phyloP scores from a whole-genome alignment of 2,113 vertebrate genomes.

The Lonchura striata region DNA sequence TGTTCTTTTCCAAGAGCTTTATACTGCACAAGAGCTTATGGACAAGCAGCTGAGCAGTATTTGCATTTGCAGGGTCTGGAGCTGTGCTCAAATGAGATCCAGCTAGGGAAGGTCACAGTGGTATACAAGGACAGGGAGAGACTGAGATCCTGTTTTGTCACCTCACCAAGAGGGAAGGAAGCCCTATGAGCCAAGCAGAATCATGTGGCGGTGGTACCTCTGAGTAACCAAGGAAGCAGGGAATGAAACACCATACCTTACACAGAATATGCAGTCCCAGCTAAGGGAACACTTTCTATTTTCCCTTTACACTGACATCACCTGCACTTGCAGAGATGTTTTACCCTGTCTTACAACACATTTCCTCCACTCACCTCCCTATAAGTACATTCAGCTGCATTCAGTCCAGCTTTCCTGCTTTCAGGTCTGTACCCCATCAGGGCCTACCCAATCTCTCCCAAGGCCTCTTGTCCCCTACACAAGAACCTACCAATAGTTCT shows the following conservation, averaged over 20 bases:
- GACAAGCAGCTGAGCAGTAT: background rate
- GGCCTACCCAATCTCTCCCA: background rate
- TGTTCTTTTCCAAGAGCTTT: background rate
- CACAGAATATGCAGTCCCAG: background rate
- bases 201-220: background rate
- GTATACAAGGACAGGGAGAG: background rate
- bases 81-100: background rate
- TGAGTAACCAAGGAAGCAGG: background rate
- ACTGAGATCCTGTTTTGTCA: background rate
- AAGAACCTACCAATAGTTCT: background rate
- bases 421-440: background rate
- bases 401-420: background rate
- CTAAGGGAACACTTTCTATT: background rate
- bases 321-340: background rate
- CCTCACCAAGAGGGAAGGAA: background rate
- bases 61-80: background rate
- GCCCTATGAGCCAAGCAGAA: background rate
- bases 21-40: background rate
- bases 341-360: background rate
- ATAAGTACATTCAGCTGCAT: background rate
- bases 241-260: background rate
- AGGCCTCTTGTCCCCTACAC: background rate
- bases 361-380: background rate
- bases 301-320: background rate
- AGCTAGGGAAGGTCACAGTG: background rate